Evolutionary conservation across 2,113 vertebrate species (phyloP).

Genomic region (Platysternon megacephalum): DNA sequence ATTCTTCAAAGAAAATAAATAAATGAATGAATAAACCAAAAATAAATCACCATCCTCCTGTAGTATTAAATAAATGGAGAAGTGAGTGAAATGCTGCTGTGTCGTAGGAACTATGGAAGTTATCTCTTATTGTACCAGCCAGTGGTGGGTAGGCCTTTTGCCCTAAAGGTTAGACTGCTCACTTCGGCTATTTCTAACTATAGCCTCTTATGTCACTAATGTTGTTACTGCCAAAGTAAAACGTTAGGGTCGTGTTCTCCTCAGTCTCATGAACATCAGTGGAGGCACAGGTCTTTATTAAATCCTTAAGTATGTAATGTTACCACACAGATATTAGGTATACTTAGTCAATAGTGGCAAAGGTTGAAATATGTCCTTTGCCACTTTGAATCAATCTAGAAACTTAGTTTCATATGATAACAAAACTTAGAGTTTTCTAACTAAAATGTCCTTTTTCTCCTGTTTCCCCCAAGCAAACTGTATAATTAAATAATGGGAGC

Average conservation of each 20-base stretch:
- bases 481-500: neutral
- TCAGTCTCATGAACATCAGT: fast-evolving
- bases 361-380: neutral
- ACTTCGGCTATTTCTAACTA: neutral
- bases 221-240: neutral
- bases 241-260: neutral
- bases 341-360: neutral
- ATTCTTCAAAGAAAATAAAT: neutral
- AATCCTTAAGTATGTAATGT: neutral
- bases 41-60: neutral
- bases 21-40: constrained; percentile 15
- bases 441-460: neutral
- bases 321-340: neutral
- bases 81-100: neutral
- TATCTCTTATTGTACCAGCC: neutral
- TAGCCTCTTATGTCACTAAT: neutral
- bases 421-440: neutral
- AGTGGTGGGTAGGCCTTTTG: neutral
- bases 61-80: neutral
- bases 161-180: neutral
- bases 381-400: neutral
- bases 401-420: neutral
- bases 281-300: neutral
- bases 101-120: neutral
- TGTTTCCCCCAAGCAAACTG: neutral